Evolutionary conservation across 1,140 invertebrate species (phyloP).

Genomic region (Cataglyphis hispanica): DNA sequence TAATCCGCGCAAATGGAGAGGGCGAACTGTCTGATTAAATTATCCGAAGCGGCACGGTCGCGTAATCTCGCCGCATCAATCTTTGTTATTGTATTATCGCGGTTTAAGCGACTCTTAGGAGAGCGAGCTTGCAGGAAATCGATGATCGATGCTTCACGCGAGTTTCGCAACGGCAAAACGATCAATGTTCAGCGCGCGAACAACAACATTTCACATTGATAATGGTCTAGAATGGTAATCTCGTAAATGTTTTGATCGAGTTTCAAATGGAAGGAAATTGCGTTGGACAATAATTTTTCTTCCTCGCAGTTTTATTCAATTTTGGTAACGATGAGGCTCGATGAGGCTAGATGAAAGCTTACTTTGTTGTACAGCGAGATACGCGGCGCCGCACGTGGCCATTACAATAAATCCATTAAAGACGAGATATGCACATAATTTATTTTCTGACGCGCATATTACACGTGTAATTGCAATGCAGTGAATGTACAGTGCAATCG

Average conservation of each 20-base stretch:
- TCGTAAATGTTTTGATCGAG: not conserved
- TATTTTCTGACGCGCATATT: constrained; percentile 31
- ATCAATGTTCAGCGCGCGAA: not conserved
- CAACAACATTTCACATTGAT: not conserved
- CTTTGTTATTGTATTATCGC: constrained; percentile 58
- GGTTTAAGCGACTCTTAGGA: constrained; percentile 33
- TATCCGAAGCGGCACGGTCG: constrained; percentile 29
- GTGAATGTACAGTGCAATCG: constrained; percentile 23
- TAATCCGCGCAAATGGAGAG: constrained; percentile 31
- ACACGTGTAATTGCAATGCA: constrained; percentile 46
- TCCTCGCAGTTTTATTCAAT: not conserved
- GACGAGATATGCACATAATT: constrained; percentile 44
- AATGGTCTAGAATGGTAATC: not conserved
- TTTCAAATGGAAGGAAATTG: not conserved
- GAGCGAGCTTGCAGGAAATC: constrained; percentile 5
- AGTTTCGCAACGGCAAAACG: not conserved
- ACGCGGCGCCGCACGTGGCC: not conserved
- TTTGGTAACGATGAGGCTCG: not conserved
- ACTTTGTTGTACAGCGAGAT: not conserved
- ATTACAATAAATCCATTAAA: constrained; percentile 40
- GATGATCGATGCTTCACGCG: constrained; percentile 33
- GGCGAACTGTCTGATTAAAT: constrained; percentile 53
- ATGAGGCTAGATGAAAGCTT: not conserved
- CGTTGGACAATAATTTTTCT: not conserved
- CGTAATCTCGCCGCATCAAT: constrained; percentile 61